Evolutionary conservation across 2,888 invertebrate species (phyloP), one percentile per base, ranked within the genome.

Genomic region (Hirudinaria manillensis): DNA sequence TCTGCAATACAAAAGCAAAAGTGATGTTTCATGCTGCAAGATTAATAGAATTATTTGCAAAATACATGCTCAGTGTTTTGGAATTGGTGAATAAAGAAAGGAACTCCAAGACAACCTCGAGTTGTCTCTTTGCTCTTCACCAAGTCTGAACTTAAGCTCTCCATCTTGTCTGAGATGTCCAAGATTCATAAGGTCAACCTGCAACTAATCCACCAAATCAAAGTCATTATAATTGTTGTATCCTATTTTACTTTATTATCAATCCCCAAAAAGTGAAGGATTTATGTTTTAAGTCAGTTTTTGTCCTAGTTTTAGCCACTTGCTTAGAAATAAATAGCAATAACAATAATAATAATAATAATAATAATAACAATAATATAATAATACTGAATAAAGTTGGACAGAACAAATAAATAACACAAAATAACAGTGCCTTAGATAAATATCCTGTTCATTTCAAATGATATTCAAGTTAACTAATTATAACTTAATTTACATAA

Each of bases 101-200:
- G 3, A 7, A 61, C 13, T 27, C 29, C 1, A 21, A 27, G 13
- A 53, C 75, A 78, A 87, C 87, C 88, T 89, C 70, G 90, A 89
- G 83, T 91, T 90, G 21, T 91, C 88, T 85, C 92, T 92, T 85
- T 93, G 82, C 75, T 84, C 93, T 86, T 93, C 92, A 76, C 83
- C 83, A 51, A 81, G 38, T 32, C 68, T 67, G 32, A 74, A 75
- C 61, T 92, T 91, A 56, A 98, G 88, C 86, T 97, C 97, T 16
- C 96, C 97, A 86, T 99, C 98, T 81, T 92, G 90, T 81, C 95
- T 89, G 78, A 98, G 88, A 61, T 94, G 89, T 0, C 98, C 99
- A 85, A 93, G 97, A 82, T 94, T 92, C 80, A 91, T 90, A 74
- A 97, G 88, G 80, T 91, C 90, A 76, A 91, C 90, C 79, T 24